phyloP scores from a whole-genome alignment of 64 coral and sea anemone species.

The Platygyra sinensis region DNA sequence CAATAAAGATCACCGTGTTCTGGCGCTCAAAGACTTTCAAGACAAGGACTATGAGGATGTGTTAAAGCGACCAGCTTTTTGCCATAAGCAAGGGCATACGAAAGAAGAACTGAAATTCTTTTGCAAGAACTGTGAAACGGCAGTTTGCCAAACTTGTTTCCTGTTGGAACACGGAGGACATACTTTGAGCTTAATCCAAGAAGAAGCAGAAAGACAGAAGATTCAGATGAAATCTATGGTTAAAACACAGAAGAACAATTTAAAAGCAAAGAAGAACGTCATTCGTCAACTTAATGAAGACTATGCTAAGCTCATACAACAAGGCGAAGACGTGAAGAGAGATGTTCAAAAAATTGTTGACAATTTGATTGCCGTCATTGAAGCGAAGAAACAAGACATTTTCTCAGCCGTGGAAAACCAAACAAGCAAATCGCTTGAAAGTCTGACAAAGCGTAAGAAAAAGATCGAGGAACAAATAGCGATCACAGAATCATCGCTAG shows the following conservation, averaged over 20 bases:
- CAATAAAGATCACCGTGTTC: not conserved
- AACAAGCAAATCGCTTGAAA: not conserved
- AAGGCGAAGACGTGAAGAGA: not conserved
- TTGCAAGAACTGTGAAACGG: not conserved
- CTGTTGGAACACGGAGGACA: not conserved
- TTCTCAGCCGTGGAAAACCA: not conserved
- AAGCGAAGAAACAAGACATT: not conserved
- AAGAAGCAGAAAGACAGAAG: not conserved
- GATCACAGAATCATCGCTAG: not conserved
- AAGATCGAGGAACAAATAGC: not conserved
- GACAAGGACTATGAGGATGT: slow-evolving; percentile 16
- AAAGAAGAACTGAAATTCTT: not conserved
- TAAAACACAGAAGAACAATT: not conserved
- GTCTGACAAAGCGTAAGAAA: not conserved
- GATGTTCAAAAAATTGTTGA: not conserved
- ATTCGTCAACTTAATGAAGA: not conserved
- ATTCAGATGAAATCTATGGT: not conserved
- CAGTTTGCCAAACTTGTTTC: not conserved
- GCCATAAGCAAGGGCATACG: not conserved
- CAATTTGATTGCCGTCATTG: not conserved
- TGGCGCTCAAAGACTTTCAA: slow-evolving; percentile 32
- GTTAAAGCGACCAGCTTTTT: not conserved
- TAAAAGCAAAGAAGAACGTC: not conserved
- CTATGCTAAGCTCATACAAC: not conserved
- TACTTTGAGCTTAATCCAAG: not conserved